These are phyloP conservation scores for zebrafish (Danio rerio) DNA, from an alignment of 2,113 vertebrate species.

Conservation along the genomic window GRCz12tu NC_133177.1:48708001-48708500, in stretches of 20 bases:
- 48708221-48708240: constrained; percentile 41
- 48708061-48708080: too few relatives aligned
- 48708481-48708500: constrained; percentile 71
- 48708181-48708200: constrained; percentile 5
- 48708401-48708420: constrained; percentile 73
- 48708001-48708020: too few relatives aligned
- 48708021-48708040: too few relatives aligned
- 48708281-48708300: not conserved
- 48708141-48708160: too few relatives aligned
- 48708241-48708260: constrained; percentile 11
- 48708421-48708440: constrained; percentile 69
- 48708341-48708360: constrained; percentile 24
- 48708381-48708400: constrained; percentile 69
- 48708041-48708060: too few relatives aligned
- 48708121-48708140: too few relatives aligned
- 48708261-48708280: not conserved
- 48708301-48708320: not conserved
- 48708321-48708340: not conserved
- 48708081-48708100: too few relatives aligned
- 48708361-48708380: constrained; percentile 55
- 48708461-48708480: constrained; percentile 56
- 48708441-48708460: constrained; percentile 61
- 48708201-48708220: constrained; percentile 10
- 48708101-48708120: too few relatives aligned
- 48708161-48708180: not conserved